Evolutionary conservation across 2,113 vertebrate genomes (phyloP).

Genomic region (Nothobranchius kuhntae): DNA sequence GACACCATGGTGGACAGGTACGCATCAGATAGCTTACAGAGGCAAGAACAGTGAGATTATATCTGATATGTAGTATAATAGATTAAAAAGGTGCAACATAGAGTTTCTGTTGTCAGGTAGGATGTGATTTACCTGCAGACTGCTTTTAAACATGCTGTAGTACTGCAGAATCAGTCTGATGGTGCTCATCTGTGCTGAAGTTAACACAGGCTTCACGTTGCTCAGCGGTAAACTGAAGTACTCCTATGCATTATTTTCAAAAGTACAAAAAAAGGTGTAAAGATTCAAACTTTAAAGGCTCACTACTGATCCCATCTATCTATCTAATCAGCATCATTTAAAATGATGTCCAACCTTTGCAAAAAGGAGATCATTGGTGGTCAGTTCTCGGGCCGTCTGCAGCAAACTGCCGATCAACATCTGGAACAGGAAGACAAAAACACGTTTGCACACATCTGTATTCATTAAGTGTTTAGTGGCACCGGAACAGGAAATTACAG

Average conservation of each 20-base stretch:
- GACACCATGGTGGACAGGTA: slow-evolving; percentile 76
- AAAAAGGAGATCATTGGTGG: slow-evolving; percentile 53
- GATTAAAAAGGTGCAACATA: not conserved
- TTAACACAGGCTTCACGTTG: slow-evolving; percentile 66
- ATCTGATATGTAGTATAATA: too few relatives aligned
- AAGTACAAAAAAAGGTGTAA: not conserved
- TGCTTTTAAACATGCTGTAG: slow-evolving; percentile 63
- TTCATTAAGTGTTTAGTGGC: too few relatives aligned
- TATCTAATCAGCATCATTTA: too few relatives aligned
- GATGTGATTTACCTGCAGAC: slow-evolving; percentile 61
- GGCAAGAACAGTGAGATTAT: not conserved
- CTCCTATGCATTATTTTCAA: slow-evolving; percentile 60
- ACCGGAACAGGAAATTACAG: too few relatives aligned
- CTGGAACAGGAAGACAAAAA: slow-evolving; percentile 60
- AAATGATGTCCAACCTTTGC: slow-evolving; percentile 67
- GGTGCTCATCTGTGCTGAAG: slow-evolving; percentile 60
- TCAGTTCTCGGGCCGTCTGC: slow-evolving; percentile 64
- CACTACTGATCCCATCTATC: not conserved
- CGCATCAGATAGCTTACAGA: slow-evolving; percentile 65
- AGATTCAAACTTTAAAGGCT: not conserved
- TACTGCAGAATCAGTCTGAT: slow-evolving; percentile 76
- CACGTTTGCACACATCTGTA: not conserved
- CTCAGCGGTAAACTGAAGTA: slow-evolving; percentile 73
- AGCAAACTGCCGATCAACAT: slow-evolving; percentile 74
- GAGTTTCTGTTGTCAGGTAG: not conserved